A percentile compares a stretch with the other conserved stretches of the same genome.
phyloP scores from a whole-genome alignment of 2,888 invertebrate species.

The Aphidius colemani region DNA sequence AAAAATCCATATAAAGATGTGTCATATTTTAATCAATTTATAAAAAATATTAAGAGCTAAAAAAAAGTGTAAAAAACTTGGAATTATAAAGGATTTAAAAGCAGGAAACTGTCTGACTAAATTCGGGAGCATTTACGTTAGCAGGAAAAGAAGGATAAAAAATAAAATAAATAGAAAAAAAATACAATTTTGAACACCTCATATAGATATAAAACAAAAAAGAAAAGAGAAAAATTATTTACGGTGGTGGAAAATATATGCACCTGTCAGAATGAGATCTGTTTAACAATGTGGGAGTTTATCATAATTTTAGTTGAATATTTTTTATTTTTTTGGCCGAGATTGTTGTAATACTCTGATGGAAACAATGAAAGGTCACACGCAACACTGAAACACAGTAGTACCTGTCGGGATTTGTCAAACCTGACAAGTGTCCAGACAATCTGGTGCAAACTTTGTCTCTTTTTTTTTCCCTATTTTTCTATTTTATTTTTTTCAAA shows the following conservation, averaged over 20 bases:
- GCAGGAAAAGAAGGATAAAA: too few relatives aligned
- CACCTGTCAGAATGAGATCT: background rate
- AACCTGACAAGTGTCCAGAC: slow-evolving; percentile 25
- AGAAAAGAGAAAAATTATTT: background rate
- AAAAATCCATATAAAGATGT: too few relatives aligned
- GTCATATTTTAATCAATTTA: too few relatives aligned
- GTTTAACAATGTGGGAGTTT: too few relatives aligned
- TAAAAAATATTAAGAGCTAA: too few relatives aligned
- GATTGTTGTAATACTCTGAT: slow-evolving; percentile 41
- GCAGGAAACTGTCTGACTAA: too few relatives aligned
- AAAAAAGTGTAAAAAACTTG: too few relatives aligned
- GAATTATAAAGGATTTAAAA: too few relatives aligned
- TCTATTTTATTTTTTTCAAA: slow-evolving; percentile 21
- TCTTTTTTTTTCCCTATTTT: background rate
- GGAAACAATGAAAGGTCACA: slow-evolving; percentile 45
- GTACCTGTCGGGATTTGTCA: slow-evolving; percentile 39
- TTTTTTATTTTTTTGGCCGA: slow-evolving; percentile 32
- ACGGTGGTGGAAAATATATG: background rate
- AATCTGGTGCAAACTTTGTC: slow-evolving; percentile 7
- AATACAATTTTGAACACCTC: too few relatives aligned
- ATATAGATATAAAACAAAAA: background rate
- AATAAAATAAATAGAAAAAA: background rate
- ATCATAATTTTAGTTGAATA: too few relatives aligned
- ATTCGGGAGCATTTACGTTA: too few relatives aligned
- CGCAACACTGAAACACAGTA: slow-evolving; percentile 20